A percentile compares a stretch with the other conserved stretches of the same genome.
These are phyloP conservation scores for Drosophila ustulata DNA, from an alignment of 2,888 invertebrate species.

Conservation along the genomic window DNA sequence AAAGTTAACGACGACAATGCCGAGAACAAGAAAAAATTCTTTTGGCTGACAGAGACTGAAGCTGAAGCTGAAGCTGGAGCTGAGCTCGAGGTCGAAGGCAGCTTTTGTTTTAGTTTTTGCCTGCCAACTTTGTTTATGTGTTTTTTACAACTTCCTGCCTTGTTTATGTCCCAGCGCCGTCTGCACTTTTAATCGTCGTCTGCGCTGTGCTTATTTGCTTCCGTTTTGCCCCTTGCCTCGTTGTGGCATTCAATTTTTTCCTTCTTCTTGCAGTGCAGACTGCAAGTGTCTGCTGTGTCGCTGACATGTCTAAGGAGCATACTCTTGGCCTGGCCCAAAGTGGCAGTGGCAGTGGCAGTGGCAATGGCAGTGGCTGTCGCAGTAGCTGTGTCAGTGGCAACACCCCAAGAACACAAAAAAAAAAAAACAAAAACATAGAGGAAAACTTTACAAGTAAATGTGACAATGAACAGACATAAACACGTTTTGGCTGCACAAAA, in stretches of 20 bases:
- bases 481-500: constrained; percentile 70
- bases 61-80: constrained; percentile 34
- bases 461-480: constrained; percentile 79
- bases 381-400: constrained; percentile 19
- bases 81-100: constrained; percentile 22
- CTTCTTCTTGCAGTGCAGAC: constrained; percentile 34
- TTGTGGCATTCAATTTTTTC: constrained; percentile 53
- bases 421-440: constrained; percentile 15
- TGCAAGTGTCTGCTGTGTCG: constrained; percentile 68
- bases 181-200: constrained; percentile 73
- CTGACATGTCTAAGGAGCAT: constrained; percentile 72
- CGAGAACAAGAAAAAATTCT: constrained; percentile 40
- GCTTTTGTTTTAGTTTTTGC: constrained; percentile 64
- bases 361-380: constrained; percentile 24
- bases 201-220: constrained; percentile 64
- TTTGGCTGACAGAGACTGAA: constrained; percentile 28
- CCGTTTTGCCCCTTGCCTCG: constrained; percentile 54
- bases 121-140: constrained; percentile 55
- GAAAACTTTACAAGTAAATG: constrained; percentile 75
- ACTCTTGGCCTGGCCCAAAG: constrained; percentile 63
- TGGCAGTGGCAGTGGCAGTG: constrained; percentile 53
- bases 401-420: neutral
- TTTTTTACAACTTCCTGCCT: constrained; percentile 70
- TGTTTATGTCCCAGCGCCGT: constrained; percentile 68
- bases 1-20: constrained; percentile 53